A percentile compares a stretch with the other conserved stretches of the same genome.
phyloP scores from a whole-genome alignment of 2,797 vertebrate genomes.

The Loris lydekkerianus region DNA sequence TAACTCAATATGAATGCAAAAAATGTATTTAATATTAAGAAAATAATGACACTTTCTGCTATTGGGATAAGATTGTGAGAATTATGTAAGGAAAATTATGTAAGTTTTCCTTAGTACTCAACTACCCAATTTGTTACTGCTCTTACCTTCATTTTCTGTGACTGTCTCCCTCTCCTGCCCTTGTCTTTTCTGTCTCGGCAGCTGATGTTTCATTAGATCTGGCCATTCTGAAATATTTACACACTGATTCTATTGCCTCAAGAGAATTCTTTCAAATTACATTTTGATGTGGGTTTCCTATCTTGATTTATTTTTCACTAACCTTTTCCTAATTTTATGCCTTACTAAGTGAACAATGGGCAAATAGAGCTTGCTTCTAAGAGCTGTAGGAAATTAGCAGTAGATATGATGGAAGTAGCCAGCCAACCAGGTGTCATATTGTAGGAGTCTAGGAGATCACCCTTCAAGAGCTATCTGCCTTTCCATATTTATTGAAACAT shows the following conservation, averaged over 20 bases:
- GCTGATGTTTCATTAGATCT: background rate
- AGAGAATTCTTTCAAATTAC: background rate
- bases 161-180: background rate
- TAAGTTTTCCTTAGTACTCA: background rate
- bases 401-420: background rate
- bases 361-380: background rate
- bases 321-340: background rate
- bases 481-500: too few relatives aligned
- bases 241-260: background rate
- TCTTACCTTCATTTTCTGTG: background rate
- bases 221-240: background rate
- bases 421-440: background rate
- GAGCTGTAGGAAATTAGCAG: background rate
- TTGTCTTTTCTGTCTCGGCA: background rate
- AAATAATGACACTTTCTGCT: conserved; percentile 14
- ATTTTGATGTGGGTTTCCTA: background rate
- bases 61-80: conserved; percentile 43
- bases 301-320: conserved; percentile 40
- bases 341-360: background rate
- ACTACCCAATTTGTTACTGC: conserved; percentile 5
- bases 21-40: background rate
- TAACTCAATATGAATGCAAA: background rate
- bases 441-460: background rate
- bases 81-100: background rate
- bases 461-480: background rate